A percentile compares a stretch with the other conserved stretches of the same genome.
Conservation (phyloP, 1,140 invertebrate genomes). For the Lamellibrachia luymesi region DNA sequence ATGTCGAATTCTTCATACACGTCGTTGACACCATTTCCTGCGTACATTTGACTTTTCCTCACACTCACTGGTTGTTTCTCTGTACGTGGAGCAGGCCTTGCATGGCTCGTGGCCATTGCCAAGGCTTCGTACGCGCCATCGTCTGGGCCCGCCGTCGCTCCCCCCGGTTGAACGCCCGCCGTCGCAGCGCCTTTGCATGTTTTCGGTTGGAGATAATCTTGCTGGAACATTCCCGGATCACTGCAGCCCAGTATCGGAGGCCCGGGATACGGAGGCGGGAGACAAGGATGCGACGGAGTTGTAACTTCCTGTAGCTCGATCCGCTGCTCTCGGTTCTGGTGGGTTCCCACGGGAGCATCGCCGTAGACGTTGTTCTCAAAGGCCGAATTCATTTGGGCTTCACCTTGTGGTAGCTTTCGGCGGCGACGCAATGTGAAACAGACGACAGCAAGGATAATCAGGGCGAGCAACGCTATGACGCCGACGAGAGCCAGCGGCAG, state of each 20-base stretch:
- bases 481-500: background rate
- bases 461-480: background rate
- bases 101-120: no score
- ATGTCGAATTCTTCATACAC: no score
- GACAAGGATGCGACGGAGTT: background rate
- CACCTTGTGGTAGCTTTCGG: background rate
- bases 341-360: background rate
- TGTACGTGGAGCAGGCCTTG: background rate
- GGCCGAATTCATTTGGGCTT: background rate
- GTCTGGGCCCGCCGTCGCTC: no score
- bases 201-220: background rate
- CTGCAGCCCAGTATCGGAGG: background rate
- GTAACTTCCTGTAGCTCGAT: background rate
- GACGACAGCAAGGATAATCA: background rate
- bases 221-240: background rate
- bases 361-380: background rate
- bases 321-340: background rate
- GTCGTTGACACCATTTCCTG: no score
- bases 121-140: no score
- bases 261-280: background rate
- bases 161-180: no score
- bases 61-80: background rate
- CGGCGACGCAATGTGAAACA: background rate
- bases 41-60: background rate
- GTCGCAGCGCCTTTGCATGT: background rate